These are phyloP conservation scores for Anguilla marmorata DNA, from an alignment of 2,797 vertebrate genomes.

Conservation along the genomic window DNA sequence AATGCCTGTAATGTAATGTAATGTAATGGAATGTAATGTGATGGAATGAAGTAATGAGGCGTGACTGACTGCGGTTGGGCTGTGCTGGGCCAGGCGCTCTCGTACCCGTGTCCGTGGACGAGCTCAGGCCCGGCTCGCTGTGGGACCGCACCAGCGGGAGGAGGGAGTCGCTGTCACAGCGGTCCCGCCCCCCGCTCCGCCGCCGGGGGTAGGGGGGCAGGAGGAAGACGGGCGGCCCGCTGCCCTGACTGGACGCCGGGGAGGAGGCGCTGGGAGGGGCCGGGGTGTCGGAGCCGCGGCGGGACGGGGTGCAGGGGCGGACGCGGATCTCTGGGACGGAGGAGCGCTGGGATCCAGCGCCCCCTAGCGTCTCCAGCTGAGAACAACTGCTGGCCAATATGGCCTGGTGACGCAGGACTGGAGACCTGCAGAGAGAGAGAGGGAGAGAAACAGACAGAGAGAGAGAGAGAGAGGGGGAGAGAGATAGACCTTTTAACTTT, in stretches of 20 bases:
- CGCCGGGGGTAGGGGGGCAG: constrained; percentile 58
- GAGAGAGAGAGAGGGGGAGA: not conserved
- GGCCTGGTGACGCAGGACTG: constrained; percentile 69
- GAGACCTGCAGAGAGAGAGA: constrained; percentile 62
- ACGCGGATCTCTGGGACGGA: constrained; percentile 62
- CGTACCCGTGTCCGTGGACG: constrained; percentile 69
- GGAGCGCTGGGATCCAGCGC: constrained; percentile 57
- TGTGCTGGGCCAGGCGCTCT: not conserved
- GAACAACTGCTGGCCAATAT: constrained; percentile 87
- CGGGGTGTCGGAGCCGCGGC: constrained; percentile 47
- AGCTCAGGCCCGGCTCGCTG: constrained; percentile 86
- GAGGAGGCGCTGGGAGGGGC: constrained; percentile 46
- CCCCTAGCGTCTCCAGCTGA: constrained; percentile 78
- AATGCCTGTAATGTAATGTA: no score
- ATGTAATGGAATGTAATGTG: no score
- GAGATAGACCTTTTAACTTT: not conserved
- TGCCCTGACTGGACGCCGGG: constrained; percentile 49
- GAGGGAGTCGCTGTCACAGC: constrained; percentile 56
- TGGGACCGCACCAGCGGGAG: constrained; percentile 80
- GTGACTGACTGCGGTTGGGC: not conserved
- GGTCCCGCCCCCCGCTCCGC: constrained; percentile 45
- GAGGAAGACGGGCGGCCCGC: constrained; percentile 41
- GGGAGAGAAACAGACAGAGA: not conserved
- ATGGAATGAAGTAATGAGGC: not conserved
- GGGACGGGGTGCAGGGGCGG: constrained; percentile 53